Percentiles rank a stretch among this genome's conserved stretches.
Conservation (phyloP, 2,888 invertebrate species). For the Entomobrya proxima region DNA sequence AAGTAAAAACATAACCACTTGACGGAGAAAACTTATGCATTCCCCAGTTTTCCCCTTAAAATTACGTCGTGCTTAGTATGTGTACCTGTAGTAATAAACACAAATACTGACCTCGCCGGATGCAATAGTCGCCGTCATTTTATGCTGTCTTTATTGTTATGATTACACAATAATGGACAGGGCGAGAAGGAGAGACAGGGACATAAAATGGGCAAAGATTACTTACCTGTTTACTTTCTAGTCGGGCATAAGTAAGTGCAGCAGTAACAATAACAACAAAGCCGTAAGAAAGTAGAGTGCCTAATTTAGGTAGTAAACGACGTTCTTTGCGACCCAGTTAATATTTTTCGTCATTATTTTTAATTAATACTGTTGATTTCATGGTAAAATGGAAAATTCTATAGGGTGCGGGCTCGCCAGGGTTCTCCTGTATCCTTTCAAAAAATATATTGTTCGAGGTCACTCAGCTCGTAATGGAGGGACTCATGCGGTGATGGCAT, state of each 20-base stretch:
- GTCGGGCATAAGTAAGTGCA: background rate
- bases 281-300: background rate
- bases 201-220: background rate
- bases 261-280: background rate
- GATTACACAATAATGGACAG: background rate
- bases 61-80: background rate
- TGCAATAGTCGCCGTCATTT: background rate
- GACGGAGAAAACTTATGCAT: background rate
- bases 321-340: constrained; percentile 47
- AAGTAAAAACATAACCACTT: background rate
- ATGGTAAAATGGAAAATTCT: constrained; percentile 37
- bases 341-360: constrained; percentile 54
- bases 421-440: background rate
- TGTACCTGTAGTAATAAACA: background rate
- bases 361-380: constrained; percentile 57
- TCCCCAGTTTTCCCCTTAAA: background rate
- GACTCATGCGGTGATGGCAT: constrained; percentile 19
- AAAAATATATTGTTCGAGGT: constrained; percentile 48
- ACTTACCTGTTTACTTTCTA: background rate
- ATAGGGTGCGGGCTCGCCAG: constrained; percentile 5
- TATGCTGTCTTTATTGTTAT: constrained; percentile 25
- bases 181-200: background rate
- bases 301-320: background rate
- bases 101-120: constrained; percentile 38
- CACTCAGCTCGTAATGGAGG: constrained; percentile 54